Evolutionary conservation across 2,113 vertebrate species (phyloP).

Genomic region (Saimiri boliviensis): DNA sequence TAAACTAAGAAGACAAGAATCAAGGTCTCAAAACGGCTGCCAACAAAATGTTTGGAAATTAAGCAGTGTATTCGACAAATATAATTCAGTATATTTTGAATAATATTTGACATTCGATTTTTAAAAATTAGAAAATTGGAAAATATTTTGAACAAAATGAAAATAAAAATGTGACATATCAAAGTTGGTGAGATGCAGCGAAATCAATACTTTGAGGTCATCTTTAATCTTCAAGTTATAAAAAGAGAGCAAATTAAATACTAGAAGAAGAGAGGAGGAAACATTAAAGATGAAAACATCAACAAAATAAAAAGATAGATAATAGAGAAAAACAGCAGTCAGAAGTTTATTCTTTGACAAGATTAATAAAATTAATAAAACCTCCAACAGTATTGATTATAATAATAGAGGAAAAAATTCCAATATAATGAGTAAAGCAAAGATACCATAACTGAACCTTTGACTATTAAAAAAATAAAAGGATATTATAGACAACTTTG

Average conservation of each 20-base stretch:
- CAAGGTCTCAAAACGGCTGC: too few relatives aligned
- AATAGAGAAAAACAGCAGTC: neutral
- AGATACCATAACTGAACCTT: neutral
- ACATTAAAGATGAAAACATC: neutral
- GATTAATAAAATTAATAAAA: neutral
- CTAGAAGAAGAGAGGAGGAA: neutral
- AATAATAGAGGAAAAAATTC: neutral
- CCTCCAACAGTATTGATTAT: neutral
- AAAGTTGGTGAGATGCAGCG: neutral
- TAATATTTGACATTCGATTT: neutral
- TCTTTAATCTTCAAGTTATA: neutral
- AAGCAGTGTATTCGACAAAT: neutral
- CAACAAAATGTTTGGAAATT: neutral
- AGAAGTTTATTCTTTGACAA: neutral
- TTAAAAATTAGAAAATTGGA: neutral
- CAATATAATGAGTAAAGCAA: neutral
- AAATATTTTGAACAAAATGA: neutral
- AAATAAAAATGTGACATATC: neutral
- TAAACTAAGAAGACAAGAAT: too few relatives aligned
- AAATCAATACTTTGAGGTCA: neutral
- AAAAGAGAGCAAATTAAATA: neutral
- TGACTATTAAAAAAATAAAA: neutral
- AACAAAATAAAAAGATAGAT: neutral
- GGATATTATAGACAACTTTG: neutral
- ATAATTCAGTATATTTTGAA: too few relatives aligned